A percentile compares a stretch with the other conserved stretches of the same genome.
phyloP scores from a whole-genome alignment of 2,113 vertebrate species.

The Chloropsis hardwickii region DNA sequence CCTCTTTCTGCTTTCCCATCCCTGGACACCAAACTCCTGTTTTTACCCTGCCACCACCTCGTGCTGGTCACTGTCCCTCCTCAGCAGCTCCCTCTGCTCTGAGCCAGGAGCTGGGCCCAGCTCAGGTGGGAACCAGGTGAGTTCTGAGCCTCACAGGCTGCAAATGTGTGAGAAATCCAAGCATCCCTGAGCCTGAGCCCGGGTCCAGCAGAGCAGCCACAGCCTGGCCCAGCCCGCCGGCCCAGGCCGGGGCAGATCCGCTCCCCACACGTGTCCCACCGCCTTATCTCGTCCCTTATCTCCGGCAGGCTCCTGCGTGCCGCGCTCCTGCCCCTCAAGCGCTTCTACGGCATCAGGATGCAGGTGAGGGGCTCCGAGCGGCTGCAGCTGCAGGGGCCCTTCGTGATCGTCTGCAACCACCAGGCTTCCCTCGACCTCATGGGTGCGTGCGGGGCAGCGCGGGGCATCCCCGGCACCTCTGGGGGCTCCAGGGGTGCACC shows the following conservation, averaged over 20 bases:
- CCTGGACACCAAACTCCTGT: not conserved
- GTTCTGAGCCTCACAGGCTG: not conserved
- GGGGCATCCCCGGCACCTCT: not conserved
- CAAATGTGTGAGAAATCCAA: not conserved
- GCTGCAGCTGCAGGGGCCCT: conserved; percentile 69
- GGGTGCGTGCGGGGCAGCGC: conserved; percentile 12
- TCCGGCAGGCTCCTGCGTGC: conserved; percentile 62
- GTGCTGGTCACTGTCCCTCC: not conserved
- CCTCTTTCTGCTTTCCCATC: not conserved
- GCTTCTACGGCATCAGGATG: conserved; percentile 74
- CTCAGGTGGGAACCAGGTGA: not conserved
- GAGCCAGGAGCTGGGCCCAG: not conserved
- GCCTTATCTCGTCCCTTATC: not conserved
- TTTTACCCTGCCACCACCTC: not conserved
- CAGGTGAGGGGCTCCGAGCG: conserved; percentile 71
- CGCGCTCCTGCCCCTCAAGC: conserved; percentile 74
- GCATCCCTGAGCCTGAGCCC: not conserved
- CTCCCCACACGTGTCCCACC: not conserved
- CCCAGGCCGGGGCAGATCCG: not conserved
- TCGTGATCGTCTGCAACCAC: conserved; percentile 81
- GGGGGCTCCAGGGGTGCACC: not conserved
- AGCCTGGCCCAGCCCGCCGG: not conserved
- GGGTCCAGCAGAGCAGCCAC: not conserved
- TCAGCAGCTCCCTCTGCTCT: not conserved
- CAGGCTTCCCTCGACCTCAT: conserved; percentile 79